A percentile compares a stretch with the other conserved stretches of the same genome.
phyloP scores from a whole-genome alignment of 1,140 invertebrate species.

The Ostrea edulis region DNA sequence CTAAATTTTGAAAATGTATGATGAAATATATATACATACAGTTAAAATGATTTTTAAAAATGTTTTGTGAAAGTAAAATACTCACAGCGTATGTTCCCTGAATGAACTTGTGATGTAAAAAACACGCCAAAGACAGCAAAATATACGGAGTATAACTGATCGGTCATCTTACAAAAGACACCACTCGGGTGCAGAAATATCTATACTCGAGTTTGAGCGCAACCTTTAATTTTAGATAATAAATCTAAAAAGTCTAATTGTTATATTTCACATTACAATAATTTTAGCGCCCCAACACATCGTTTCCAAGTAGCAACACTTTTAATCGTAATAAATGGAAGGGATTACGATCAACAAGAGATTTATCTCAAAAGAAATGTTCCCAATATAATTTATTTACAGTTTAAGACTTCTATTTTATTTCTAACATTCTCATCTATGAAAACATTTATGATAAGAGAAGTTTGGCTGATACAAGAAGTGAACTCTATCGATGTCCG shows the following conservation, averaged over 20 bases:
- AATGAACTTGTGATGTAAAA: background rate
- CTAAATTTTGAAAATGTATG: slow-evolving; percentile 25
- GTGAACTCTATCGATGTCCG: background rate
- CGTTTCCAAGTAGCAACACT: background rate
- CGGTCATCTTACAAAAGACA: background rate
- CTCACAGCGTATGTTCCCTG: background rate
- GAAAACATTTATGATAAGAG: background rate
- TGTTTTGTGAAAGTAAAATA: background rate
- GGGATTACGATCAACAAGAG: background rate
- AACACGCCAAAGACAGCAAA: background rate
- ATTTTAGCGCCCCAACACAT: background rate
- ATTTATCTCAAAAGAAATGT: background rate
- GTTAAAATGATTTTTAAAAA: too few relatives aligned
- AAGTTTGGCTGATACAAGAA: background rate
- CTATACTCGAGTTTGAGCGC: too few relatives aligned
- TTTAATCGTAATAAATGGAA: background rate
- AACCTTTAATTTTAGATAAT: too few relatives aligned
- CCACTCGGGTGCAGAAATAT: background rate
- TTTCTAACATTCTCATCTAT: background rate
- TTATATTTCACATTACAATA: background rate
- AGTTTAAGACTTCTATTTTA: background rate
- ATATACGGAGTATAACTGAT: background rate
- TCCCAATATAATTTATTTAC: background rate
- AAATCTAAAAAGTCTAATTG: too few relatives aligned
- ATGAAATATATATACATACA: too few relatives aligned